These are phyloP conservation scores for Rafetus swinhoei DNA, from an alignment of 2,113 vertebrate species.

Conservation along the genomic window DNA sequence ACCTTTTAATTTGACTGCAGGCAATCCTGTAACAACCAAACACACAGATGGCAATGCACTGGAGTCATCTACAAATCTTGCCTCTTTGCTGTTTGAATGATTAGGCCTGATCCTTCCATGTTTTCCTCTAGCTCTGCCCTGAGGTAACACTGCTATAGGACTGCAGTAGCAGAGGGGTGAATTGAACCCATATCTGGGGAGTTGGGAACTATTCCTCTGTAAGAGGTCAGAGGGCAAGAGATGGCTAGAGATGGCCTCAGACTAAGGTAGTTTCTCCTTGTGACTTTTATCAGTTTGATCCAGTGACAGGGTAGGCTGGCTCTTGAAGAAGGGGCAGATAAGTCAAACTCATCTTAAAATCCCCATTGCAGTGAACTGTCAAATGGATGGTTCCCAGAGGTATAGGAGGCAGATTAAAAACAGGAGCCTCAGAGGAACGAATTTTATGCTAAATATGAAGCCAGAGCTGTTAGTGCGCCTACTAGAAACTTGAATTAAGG, in stretches of 20 bases:
- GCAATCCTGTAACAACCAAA: conserved; percentile 33
- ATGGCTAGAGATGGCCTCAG: background rate
- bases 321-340: background rate
- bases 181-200: background rate
- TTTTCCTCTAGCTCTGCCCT: background rate
- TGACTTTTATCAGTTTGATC: background rate
- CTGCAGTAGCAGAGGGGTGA: background rate
- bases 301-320: background rate
- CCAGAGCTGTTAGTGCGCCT: background rate
- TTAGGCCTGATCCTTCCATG: background rate
- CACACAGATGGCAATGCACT: conserved; percentile 47
- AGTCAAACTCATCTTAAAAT: background rate
- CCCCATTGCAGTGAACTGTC: background rate
- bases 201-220: background rate
- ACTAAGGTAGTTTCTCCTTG: background rate
- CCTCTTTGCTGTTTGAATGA: conserved; percentile 33
- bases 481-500: background rate
- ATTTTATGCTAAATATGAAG: background rate
- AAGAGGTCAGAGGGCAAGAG: background rate
- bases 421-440: background rate
- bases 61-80: background rate
- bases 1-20: background rate
- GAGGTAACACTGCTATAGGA: fast-evolving
- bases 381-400: background rate
- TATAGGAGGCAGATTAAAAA: background rate